Base-by-base conservation (phyloP, 2,113 vertebrate species). In the Varanus salvator region DNA sequence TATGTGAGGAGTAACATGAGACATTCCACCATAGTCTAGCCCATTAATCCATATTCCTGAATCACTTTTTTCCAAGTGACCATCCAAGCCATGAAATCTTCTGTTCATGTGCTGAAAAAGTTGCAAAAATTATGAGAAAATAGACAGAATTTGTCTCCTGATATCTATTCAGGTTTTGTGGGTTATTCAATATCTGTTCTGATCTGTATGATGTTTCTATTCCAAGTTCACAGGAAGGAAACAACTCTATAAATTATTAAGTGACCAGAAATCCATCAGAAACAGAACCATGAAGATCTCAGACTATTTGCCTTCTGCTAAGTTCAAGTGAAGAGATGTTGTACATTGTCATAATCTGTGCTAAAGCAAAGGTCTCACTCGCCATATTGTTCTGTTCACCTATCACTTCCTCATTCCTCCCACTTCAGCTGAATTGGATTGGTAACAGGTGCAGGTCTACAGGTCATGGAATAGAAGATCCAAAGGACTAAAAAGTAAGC, bases 41-140 rank as follows among this genome's bases (percentile, higher is more conserved):
- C 98, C 98, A 97, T 99, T 99, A 91, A 99, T 98, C 99, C 99
- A 99, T 88, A 99, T 97, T 57, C 99, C 99, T 6, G 99, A 99
- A 95, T 99, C 99, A 64, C 72, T 96, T 94, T 98, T 98, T 94
- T 98, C 95, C 93, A 99, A 91, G 23, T 97, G 97, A 75, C 99
- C 99, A 85, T 97, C 95, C 89, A 99, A 91, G 50, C 96, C 97
- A 93, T 98, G 98, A 95, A 99, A 99, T 31, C 97, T 98, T 93
- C 99, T 97, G 2, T 96, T 98, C 0, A 95, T 95, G 31, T 99
- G 99, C 99, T 99, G 91, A 72, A 89, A 94, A 38, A 50, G 27
- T 8, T 6, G 86, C 23, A 91, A 15, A 81, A 92, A 91, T 21
- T 29, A 31, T 21, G 80, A 2, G 27, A 8, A 64, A 23, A 0